These are phyloP conservation scores for Vipera latastei DNA, from an alignment of 2,797 vertebrate species.

Conservation along the genomic window DNA sequence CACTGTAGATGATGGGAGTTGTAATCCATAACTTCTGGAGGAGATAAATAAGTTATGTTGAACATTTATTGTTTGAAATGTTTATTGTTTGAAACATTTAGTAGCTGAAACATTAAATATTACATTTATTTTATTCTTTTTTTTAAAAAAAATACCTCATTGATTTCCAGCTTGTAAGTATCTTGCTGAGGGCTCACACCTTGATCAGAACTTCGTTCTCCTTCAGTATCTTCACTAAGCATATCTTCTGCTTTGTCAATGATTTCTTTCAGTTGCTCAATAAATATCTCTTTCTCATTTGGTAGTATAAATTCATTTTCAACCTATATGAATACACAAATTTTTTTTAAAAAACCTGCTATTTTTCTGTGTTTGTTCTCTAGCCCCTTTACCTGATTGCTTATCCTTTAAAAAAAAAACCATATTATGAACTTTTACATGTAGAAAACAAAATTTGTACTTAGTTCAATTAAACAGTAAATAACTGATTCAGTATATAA, in stretches of 20 bases:
- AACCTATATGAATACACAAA: conserved; percentile 73
- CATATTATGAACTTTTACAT: background rate
- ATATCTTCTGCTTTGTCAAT: conserved; percentile 99
- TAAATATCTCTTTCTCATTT: conserved; percentile 93
- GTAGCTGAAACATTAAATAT: background rate
- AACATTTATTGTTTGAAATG: background rate
- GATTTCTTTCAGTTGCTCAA: conserved; percentile 97
- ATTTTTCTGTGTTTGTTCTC: background rate
- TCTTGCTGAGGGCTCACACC: conserved; percentile 82
- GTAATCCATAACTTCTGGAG: background rate
- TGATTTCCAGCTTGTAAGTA: conserved; percentile 53
- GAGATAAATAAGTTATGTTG: background rate
- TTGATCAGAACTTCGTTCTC: conserved; percentile 79
- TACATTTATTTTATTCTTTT: background rate
- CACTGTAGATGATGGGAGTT: background rate
- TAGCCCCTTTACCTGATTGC: fast-evolving
- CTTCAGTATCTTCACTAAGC: conserved; percentile 90
- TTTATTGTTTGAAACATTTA: background rate
- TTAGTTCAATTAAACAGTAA: background rate
- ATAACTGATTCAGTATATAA: background rate
- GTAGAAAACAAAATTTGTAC: background rate
- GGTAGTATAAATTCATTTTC: conserved; percentile 95
- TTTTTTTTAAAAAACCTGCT: background rate
- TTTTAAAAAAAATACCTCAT: conserved; percentile 60
- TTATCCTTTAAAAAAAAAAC: background rate